Conservation (phyloP, 2,888 invertebrate genomes). For the Perizoma flavofasciatum region DNA sequence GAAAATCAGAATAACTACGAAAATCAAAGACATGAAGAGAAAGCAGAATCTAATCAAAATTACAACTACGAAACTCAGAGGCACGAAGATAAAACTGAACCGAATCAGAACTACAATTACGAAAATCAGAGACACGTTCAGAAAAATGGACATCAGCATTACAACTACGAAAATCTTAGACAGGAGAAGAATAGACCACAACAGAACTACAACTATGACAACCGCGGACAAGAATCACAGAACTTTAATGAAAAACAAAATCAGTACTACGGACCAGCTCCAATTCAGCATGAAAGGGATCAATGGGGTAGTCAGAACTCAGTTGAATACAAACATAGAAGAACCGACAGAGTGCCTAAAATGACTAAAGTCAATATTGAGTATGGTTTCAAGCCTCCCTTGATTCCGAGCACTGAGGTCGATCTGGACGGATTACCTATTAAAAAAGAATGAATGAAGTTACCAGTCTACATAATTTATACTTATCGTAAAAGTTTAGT, state of each 20-base stretch:
- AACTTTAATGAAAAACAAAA: conserved; percentile 37
- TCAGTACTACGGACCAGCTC: conserved; percentile 75
- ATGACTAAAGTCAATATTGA: conserved; percentile 86
- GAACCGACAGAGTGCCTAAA: conserved; percentile 83
- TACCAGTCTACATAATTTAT: background rate
- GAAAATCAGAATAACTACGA: background rate
- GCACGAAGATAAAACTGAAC: conserved; percentile 10
- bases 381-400: conserved; percentile 92
- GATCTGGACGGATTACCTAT: conserved; percentile 88
- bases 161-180: conserved; percentile 25
- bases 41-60: background rate
- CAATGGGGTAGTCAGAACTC: conserved; percentile 47
- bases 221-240: conserved; percentile 8
- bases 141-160: background rate
- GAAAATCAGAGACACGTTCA: conserved; percentile 10
- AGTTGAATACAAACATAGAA: conserved; percentile 76
- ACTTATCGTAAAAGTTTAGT: no score
- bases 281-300: conserved; percentile 58
- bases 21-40: conserved; percentile 5
- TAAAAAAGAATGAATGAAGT: conserved; percentile 52
- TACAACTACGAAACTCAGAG: background rate
- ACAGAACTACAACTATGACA: conserved; percentile 47
- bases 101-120: conserved; percentile 33
- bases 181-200: conserved; percentile 24
- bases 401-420: conserved; percentile 91